Evolutionary conservation across 2,113 vertebrate species (phyloP).

Genomic region (Columbina picui): DNA sequence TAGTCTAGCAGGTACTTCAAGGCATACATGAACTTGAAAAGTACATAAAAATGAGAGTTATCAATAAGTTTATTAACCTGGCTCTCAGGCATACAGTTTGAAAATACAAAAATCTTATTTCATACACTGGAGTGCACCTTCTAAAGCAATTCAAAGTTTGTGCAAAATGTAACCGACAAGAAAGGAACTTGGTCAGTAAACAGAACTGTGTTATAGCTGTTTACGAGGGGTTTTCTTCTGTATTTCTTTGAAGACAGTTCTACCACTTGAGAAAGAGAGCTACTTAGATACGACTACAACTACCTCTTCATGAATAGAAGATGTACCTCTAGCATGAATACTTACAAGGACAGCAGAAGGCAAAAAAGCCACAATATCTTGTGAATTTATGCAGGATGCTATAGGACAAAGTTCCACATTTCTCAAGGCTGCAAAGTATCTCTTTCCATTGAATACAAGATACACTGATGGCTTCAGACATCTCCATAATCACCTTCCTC

Average conservation of each 20-base stretch:
- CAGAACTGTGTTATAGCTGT: not conserved
- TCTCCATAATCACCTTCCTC: not conserved
- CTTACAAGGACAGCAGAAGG: not conserved
- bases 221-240: not conserved
- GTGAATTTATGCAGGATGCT: not conserved
- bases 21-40: not conserved
- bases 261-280: not conserved
- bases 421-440: not conserved
- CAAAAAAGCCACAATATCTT: not conserved
- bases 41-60: not conserved
- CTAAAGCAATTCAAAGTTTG: not conserved
- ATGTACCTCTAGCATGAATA: not conserved
- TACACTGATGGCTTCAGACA: not conserved
- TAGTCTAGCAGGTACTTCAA: not conserved
- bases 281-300: not conserved
- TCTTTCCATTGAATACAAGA: not conserved
- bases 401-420: not conserved
- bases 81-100: not conserved
- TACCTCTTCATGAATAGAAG: not conserved
- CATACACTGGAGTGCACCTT: not conserved
- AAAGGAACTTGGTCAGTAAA: not conserved
- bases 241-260: not conserved
- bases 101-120: fast-evolving
- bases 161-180: not conserved
- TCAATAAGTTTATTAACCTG: not conserved